Percentiles rank a stretch among this genome's conserved stretches.
Evolutionary conservation across 2,797 vertebrate genomes (phyloP).

Genomic region (Enteromius viviparus): DNA sequence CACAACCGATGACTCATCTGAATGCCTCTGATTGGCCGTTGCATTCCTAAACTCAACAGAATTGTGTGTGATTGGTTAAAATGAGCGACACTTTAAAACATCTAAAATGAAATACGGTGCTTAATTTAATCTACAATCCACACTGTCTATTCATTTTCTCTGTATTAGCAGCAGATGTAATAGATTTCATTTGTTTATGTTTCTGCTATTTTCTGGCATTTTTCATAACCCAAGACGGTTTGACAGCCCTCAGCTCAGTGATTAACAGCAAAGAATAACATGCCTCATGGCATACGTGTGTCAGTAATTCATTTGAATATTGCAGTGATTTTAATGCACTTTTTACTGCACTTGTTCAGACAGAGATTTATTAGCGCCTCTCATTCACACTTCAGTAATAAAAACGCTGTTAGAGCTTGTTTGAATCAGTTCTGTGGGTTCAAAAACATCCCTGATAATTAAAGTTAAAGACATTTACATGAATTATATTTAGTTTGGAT

Average conservation of each 20-base stretch:
- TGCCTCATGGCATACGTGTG: slow-evolving; percentile 63
- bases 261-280: background rate
- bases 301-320: slow-evolving; percentile 57
- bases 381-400: background rate
- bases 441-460: background rate
- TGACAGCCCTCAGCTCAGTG: background rate
- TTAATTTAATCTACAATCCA: no score
- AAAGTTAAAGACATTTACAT: background rate
- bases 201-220: background rate
- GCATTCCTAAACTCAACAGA: no score
- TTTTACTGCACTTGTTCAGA: background rate
- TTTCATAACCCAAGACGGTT: background rate
- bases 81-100: no score
- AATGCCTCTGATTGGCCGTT: no score
- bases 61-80: no score
- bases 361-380: background rate
- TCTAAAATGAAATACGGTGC: no score
- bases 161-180: no score
- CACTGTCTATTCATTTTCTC: no score
- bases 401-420: background rate
- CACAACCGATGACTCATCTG: no score
- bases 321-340: background rate
- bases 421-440: background rate
- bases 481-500: background rate
- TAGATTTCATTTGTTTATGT: no score